These are phyloP conservation scores for Stenchaetothrips biformis DNA, from an alignment of 2,888 invertebrate genomes.

Conservation along the genomic window DNA sequence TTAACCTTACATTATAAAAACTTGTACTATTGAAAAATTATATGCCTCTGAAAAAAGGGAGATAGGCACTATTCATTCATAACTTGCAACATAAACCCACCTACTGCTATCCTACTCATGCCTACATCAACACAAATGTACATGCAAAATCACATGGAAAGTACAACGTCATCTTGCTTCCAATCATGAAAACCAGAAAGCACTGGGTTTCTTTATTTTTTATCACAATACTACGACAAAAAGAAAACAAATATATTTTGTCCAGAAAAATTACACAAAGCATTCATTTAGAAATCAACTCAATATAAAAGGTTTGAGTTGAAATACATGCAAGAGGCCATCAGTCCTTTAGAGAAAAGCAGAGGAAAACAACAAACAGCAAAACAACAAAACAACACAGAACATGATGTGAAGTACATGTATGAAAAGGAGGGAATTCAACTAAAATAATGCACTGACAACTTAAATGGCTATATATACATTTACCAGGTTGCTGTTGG, in stretches of 20 bases:
- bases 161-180: neutral
- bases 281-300: neutral
- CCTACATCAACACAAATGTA: neutral
- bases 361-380: conserved; percentile 6
- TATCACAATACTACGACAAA: conserved; percentile 21
- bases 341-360: conserved; percentile 2
- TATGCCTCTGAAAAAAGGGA: neutral
- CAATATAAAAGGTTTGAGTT: neutral
- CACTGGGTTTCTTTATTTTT: conserved; percentile 7
- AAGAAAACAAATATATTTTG: conserved; percentile 25
- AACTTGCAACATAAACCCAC: neutral
- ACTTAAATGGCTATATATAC: conserved; percentile 8
- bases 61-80: conserved; percentile 15
- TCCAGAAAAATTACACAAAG: neutral
- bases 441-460: conserved; percentile 13
- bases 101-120: neutral
- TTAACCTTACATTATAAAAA: neutral
- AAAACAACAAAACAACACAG: conserved; percentile 20
- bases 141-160: neutral
- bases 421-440: conserved; percentile 14
- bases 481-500: neutral
- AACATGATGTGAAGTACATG: conserved; percentile 14
- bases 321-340: neutral
- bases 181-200: conserved; percentile 19
- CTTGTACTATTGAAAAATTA: conserved; percentile 13